Base-by-base conservation (phyloP, 2,113 vertebrate species). In the Tragelaphus buxtoni region DNA sequence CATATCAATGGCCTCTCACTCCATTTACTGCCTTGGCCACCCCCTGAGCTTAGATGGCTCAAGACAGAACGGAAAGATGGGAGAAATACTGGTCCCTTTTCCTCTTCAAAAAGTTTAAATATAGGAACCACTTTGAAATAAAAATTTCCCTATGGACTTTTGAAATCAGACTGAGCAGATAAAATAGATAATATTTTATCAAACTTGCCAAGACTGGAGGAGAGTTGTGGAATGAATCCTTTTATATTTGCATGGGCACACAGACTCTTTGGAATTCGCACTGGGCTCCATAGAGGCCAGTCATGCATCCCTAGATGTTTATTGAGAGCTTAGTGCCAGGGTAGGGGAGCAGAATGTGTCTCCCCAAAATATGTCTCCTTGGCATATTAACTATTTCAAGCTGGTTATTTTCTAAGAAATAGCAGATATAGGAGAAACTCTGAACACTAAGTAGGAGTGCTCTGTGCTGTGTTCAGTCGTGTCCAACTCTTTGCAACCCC, bases 111-210 rank as follows among this genome's bases (percentile, higher is more conserved):
- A 96, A 91, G 87, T 94, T 97, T 97, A 97, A 97, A 94, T 97
- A 95, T 76, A 97, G 94, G 74, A 96, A 97, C 89, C 89, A 11
- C 97, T 97, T 97, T 97, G 91, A 97, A 98, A 97, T 94, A 97
- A 96, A 97, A 97, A 93, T 94, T 91, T 95, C 92, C 95, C 95
- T n/a, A 55, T 86, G 96, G 92, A 97, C 74, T 96, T 95, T 30
- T 91, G 79, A 97, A 97, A 83, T 95, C 92, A 93, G 90, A 94
- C 74, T 89, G 72, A 97, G 74, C 69, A 95, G 95, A 97, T 95
- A 97, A 98, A 97, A 89, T 79, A 97, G 91, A 84, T 94, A 88
- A 63, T 96, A 95, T 95, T 97, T 96, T 90, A 87, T 95, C 93
- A 93, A 95, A 93, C n/a, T 96, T 96, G 94, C 81, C 86, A 87